Conservation (phyloP, 1,140 invertebrate genomes). For the Dryas iulia region DNA sequence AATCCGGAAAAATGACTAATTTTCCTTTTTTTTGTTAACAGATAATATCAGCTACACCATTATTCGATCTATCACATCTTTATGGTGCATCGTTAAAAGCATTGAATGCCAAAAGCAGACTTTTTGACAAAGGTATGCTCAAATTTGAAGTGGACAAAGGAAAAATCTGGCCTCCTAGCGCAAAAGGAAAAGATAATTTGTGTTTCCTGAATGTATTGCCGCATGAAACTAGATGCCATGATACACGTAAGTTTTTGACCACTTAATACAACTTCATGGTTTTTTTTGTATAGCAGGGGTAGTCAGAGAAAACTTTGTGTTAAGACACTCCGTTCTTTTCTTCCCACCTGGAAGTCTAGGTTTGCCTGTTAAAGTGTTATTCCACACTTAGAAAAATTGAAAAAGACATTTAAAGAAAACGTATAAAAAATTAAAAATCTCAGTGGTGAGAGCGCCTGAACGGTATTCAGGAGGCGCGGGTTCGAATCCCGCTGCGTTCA, state of each 20-base stretch:
- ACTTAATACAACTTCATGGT: neutral
- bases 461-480: too few species aligned
- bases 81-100: slow-evolving; percentile 44
- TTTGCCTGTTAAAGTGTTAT: too few species aligned
- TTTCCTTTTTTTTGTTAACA: slow-evolving; percentile 9
- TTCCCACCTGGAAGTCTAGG: too few species aligned
- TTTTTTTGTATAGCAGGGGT: too few species aligned
- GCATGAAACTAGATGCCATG: slow-evolving; percentile 56
- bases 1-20: neutral
- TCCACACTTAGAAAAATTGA: too few species aligned
- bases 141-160: slow-evolving; percentile 53
- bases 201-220: slow-evolving; percentile 54
- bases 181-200: slow-evolving; percentile 33
- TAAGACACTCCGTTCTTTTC: too few species aligned
- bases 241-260: slow-evolving; percentile 44
- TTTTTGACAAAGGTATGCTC: slow-evolving; percentile 51
- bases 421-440: too few species aligned
- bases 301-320: too few species aligned
- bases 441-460: too few species aligned
- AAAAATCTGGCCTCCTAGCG: slow-evolving; percentile 54
- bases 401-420: too few species aligned
- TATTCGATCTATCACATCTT: slow-evolving; percentile 49
- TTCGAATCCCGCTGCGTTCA: too few species aligned
- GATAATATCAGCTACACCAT: slow-evolving; percentile 48
- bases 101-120: slow-evolving; percentile 43